A percentile compares a stretch with the other conserved stretches of the same genome.
Conservation (phyloP, 2,797 vertebrate species). For the Chiloscyllium punctatum region DNA sequence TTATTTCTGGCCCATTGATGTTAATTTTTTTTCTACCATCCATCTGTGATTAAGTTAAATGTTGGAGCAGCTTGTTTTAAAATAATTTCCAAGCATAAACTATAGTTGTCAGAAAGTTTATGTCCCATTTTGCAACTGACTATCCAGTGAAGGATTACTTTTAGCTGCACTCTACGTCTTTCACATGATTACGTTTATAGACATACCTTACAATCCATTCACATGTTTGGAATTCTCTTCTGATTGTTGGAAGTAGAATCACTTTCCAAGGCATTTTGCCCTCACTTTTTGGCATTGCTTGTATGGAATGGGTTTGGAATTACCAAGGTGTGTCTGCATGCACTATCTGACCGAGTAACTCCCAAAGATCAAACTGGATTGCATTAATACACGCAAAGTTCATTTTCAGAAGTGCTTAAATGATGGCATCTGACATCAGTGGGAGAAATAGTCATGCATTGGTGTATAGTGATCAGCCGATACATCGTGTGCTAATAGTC, state of each 20-base stretch:
- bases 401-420: not conserved
- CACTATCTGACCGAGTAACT: not conserved
- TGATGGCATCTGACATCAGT: not conserved
- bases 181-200: not conserved
- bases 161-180: not conserved
- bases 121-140: not conserved
- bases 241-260: not conserved
- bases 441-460: not conserved
- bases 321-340: not conserved
- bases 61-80: not conserved
- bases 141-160: not conserved
- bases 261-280: not conserved
- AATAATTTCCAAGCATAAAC: not conserved
- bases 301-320: not conserved
- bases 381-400: not conserved
- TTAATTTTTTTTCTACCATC: not conserved
- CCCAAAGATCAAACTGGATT: not conserved
- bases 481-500: not conserved
- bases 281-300: not conserved
- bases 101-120: not conserved
- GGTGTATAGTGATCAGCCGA: not conserved
- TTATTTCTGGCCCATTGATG: not conserved
- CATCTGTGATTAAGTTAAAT: not conserved
- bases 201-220: not conserved
- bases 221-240: slow-evolving; percentile 25